Evolutionary conservation across 1,140 invertebrate species (phyloP).

Genomic region (Mycetomoellerius zeteki): DNA sequence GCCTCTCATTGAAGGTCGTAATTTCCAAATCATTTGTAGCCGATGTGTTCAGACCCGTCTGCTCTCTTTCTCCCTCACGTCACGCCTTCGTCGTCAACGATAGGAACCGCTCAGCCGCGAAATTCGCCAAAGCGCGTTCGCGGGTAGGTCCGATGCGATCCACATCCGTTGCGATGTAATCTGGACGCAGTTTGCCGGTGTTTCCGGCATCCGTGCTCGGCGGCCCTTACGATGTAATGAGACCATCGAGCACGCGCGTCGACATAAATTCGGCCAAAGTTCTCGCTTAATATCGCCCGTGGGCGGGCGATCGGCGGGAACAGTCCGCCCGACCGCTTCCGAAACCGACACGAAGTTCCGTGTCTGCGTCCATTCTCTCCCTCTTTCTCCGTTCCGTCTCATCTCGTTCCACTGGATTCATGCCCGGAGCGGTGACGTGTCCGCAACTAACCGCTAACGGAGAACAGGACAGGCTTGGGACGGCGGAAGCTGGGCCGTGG

Average conservation of each 20-base stretch:
- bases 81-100: background rate
- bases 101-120: slow-evolving; percentile 33
- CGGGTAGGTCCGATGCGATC: background rate
- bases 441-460: slow-evolving; percentile 55
- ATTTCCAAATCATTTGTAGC: slow-evolving; percentile 63
- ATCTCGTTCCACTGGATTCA: slow-evolving; percentile 45
- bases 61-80: background rate
- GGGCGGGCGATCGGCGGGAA: slow-evolving; percentile 7
- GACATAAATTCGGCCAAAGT: slow-evolving; percentile 64
- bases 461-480: background rate
- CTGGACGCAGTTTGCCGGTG: slow-evolving; percentile 40
- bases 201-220: slow-evolving; percentile 35
- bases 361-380: slow-evolving; percentile 22
- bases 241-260: slow-evolving; percentile 29
- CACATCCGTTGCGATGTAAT: slow-evolving; percentile 38
- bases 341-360: slow-evolving; percentile 25
- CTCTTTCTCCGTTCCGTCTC: slow-evolving; percentile 10
- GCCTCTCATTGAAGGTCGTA: slow-evolving; percentile 3
- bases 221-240: slow-evolving; percentile 54
- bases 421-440: slow-evolving; percentile 63
- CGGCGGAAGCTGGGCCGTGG: background rate
- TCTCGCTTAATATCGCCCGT: slow-evolving; percentile 51
- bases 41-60: slow-evolving; percentile 36
- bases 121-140: slow-evolving; percentile 21
- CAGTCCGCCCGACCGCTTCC: slow-evolving; percentile 9